Conservation (phyloP, 2,888 invertebrate species). For the Tridacna gigas region DNA sequence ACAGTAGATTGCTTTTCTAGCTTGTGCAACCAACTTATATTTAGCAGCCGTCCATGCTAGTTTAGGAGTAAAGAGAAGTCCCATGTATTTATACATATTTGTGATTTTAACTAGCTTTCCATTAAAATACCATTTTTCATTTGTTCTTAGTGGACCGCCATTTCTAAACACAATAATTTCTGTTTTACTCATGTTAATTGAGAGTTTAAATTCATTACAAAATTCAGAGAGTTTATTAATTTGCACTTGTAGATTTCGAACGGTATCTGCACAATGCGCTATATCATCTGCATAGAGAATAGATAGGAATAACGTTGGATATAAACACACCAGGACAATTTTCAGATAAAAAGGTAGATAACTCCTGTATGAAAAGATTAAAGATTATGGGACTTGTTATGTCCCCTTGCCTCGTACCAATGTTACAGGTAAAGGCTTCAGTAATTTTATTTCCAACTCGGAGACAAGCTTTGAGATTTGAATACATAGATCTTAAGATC, state of each 20-base stretch:
- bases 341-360: conserved; percentile 1
- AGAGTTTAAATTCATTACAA: neutral
- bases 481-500: conserved; percentile 12
- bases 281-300: neutral
- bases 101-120: neutral
- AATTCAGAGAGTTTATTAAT: neutral
- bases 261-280: too few species aligned
- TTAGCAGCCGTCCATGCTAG: neutral
- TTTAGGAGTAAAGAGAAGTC: conserved; percentile 4
- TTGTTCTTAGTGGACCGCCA: neutral
- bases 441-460: neutral
- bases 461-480: neutral
- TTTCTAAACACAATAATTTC: neutral
- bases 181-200: neutral
- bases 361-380: neutral
- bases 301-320: neutral
- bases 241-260: too few species aligned
- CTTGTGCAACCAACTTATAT: conserved; percentile 7
- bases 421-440: neutral
- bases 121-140: neutral
- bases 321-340: neutral
- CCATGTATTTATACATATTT: neutral
- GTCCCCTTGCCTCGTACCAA: neutral
- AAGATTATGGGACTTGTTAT: neutral
- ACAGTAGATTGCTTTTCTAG: neutral